Conservation (phyloP, 1,140 invertebrate species). For the Halictus rubicundus region DNA sequence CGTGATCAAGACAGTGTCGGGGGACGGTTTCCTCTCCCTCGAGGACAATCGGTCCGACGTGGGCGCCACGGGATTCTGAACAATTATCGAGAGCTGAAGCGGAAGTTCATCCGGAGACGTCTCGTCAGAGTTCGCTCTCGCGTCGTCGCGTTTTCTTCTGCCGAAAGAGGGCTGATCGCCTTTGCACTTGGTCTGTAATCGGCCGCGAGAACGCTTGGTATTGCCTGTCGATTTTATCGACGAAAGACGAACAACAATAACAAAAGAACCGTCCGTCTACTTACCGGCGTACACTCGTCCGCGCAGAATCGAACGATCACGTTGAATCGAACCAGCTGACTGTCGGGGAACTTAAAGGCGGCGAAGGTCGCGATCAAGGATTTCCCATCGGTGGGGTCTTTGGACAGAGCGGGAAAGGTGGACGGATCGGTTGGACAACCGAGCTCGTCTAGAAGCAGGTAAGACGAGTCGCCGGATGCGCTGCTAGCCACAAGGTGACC, state of each 20-base stretch:
- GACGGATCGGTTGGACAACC: slow-evolving; percentile 82
- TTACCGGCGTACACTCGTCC: slow-evolving; percentile 82
- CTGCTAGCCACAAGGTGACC: slow-evolving; percentile 82
- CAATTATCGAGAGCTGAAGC: slow-evolving; percentile 75
- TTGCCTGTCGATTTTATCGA: not conserved
- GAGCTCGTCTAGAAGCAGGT: slow-evolving; percentile 78
- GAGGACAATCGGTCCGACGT: slow-evolving; percentile 65
- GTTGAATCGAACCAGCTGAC: slow-evolving; percentile 85
- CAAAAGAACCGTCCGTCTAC: slow-evolving; percentile 35
- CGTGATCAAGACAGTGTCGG: slow-evolving; percentile 70
- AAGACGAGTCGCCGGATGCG: slow-evolving; percentile 79
- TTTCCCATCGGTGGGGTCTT: slow-evolving; percentile 72
- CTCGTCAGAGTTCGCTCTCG: slow-evolving; percentile 33
- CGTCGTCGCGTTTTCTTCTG: slow-evolving; percentile 65
- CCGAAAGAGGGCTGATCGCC: slow-evolving; percentile 70
- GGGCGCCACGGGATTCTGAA: slow-evolving; percentile 66
- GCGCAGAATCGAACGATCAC: slow-evolving; percentile 86
- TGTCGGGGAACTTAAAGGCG: slow-evolving; percentile 87
- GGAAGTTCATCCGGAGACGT: slow-evolving; percentile 70
- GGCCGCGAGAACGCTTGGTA: not conserved
- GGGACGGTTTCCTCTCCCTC: slow-evolving; percentile 53
- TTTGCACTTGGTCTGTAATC: slow-evolving; percentile 69
- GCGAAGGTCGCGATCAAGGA: slow-evolving; percentile 82
- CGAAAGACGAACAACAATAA: no score
- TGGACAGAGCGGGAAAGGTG: slow-evolving; percentile 80